Base-by-base conservation (phyloP, 1,140 invertebrate species). In the Drosophila pruinosa region DNA sequence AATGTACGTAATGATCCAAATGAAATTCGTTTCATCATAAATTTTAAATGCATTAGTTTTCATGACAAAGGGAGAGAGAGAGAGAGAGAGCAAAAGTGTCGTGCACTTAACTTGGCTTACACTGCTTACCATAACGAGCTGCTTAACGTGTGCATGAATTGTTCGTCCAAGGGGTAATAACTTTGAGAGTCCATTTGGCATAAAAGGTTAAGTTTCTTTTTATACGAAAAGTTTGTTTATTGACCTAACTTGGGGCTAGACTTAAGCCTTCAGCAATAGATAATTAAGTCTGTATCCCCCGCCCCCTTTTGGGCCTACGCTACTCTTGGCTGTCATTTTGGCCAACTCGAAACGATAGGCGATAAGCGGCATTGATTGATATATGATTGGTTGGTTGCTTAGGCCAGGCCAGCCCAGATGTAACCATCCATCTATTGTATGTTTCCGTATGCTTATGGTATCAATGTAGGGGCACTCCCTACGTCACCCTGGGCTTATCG, bases 11-110 rank as follows among this genome's bases (percentile, higher is more conserved):
- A 71, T 56, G 70, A 77, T 77, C 82, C 47, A 68, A 69, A 88
- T 78, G 62, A 78, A 81, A 75, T 72, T 68, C 62, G 38, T 22
- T 28, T 56, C 26, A 65, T 88, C 78, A 71, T 86, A 81, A 75
- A 88, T 86, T 78, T 88, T 88, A 88, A 70, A 86, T 88, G 82
- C 88, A 86, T 86, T 88, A 76, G 74, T 72, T 88, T 81, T 81
- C 78, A 88, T 85, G 82, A 45, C 78, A 65, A 48, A 59, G 26
- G 31, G n/a, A 8, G n/a, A 15, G 1, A 5, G 3, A 7, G 10
- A 21, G 19, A n/a, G 14, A 15, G 24, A 22, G 3, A 24, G 17
- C 14, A 6, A 43, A 41, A 53, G 54, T 62, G 67, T 56, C 58
- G 67, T 21, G 43, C 21, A 39, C 45, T 48, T 58, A 48, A 26